Conservation (phyloP, 2,113 vertebrate genomes). For the Lipophrys pholis region DNA sequence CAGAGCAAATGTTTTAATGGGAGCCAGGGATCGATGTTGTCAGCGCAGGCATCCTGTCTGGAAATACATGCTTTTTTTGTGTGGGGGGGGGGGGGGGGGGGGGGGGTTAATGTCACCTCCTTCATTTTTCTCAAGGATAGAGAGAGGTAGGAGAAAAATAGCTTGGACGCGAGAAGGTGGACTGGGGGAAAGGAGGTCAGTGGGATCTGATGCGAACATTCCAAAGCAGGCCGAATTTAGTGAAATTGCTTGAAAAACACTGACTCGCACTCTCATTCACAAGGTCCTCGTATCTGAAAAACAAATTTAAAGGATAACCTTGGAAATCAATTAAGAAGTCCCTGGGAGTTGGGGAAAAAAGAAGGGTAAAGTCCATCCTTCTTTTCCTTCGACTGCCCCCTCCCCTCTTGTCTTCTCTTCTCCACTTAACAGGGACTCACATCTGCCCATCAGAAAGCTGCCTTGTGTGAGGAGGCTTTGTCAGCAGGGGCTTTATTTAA, state of each 20-base stretch:
- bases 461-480: constrained; percentile 63
- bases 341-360: constrained; percentile 58
- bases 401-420: constrained; percentile 56
- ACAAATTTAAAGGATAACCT: constrained; percentile 83
- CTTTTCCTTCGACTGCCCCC: constrained; percentile 22
- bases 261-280: constrained; percentile 48
- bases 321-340: constrained; percentile 85
- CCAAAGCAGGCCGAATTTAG: constrained; percentile 62
- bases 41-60: constrained; percentile 82
- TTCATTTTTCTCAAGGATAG: constrained; percentile 59
- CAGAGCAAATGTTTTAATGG: constrained; percentile 86
- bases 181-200: constrained; percentile 31
- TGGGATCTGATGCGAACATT: constrained; percentile 45
- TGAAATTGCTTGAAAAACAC: constrained; percentile 77
- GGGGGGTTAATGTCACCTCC: constrained; percentile 54
- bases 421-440: constrained; percentile 56
- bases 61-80: constrained; percentile 71
- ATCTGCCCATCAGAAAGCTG: constrained; percentile 68
- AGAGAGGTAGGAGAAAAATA: constrained; percentile 27
- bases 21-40: constrained; percentile 83
- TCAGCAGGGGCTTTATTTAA: constrained; percentile 66
- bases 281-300: constrained; percentile 74
- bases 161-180: constrained; percentile 2
- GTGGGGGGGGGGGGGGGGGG: background rate
- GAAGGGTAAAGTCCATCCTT: constrained; percentile 50